Percentiles rank a stretch among this genome's conserved stretches.
Evolutionary conservation across 1,140 invertebrate species (phyloP).

Genomic region (Cyclargus thomasi): DNA sequence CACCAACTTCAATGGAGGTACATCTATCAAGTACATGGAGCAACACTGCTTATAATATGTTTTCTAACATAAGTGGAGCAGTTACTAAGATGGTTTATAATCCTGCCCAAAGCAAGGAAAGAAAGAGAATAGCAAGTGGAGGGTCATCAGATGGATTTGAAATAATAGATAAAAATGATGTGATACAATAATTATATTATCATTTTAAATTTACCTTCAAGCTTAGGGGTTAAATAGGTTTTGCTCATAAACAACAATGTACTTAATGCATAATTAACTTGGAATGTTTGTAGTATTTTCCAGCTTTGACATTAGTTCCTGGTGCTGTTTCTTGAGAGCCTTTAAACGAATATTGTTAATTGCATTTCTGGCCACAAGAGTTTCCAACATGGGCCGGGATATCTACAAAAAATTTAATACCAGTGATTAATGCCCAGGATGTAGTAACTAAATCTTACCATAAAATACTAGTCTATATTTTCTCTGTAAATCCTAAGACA

Average conservation of each 20-base stretch:
- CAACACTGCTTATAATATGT: constrained; percentile 51
- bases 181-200: constrained; percentile 10
- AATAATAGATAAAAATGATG: constrained; percentile 66
- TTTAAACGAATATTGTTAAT: constrained; percentile 57
- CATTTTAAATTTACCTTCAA: constrained; percentile 15
- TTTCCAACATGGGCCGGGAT: constrained; percentile 74
- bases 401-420: constrained; percentile 53
- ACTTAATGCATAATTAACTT: constrained; percentile 29
- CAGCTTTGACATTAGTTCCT: constrained; percentile 63
- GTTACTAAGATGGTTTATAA: constrained; percentile 56
- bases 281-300: constrained; percentile 59
- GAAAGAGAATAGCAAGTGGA: constrained; percentile 50
- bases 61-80: constrained; percentile 53
- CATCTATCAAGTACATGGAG: constrained; percentile 50
- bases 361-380: constrained; percentile 69
- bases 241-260: constrained; percentile 22
- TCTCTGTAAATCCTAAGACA: not conserved
- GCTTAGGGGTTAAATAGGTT: constrained; percentile 14
- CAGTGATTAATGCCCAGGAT: not conserved
- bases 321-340: constrained; percentile 66
- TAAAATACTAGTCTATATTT: not conserved
- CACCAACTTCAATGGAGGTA: constrained; percentile 51
- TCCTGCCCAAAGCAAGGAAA: constrained; percentile 40
- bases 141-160: constrained; percentile 69
- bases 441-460: not conserved